phyloP scores from a whole-genome alignment of 2,113 vertebrate genomes.

The Rostratula benghalensis region DNA sequence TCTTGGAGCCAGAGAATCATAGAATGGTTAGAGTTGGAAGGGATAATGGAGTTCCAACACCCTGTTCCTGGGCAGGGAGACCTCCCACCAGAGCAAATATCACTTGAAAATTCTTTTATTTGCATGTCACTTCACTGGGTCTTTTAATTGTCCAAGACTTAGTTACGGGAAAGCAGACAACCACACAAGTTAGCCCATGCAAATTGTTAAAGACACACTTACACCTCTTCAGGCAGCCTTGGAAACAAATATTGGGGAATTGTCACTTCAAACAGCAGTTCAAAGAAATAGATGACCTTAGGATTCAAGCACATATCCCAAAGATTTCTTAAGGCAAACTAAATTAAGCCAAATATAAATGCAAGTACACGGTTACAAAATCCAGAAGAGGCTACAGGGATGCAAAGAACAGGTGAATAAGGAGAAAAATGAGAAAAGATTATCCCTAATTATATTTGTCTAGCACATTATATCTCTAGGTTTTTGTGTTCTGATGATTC shows the following conservation, averaged over 20 bases:
- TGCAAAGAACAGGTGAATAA: background rate
- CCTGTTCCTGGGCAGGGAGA: too few relatives aligned
- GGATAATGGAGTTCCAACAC: too few relatives aligned
- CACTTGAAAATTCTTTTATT: background rate
- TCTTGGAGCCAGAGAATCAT: background rate
- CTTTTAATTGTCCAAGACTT: background rate
- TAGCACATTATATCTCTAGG: background rate
- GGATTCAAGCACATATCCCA: background rate
- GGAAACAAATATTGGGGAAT: background rate
- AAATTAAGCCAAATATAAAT: background rate
- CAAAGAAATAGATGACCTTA: background rate
- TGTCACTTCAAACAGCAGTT: background rate
- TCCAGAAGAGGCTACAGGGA: background rate
- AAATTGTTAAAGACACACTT: background rate
- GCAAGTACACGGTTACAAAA: background rate
- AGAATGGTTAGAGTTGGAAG: too few relatives aligned
- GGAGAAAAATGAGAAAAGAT: background rate
- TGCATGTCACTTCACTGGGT: background rate
- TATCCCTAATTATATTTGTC: background rate
- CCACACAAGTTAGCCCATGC: background rate
- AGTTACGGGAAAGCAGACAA: background rate
- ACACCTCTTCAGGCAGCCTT: background rate
- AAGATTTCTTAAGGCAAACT: background rate
- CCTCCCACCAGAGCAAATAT: background rate
- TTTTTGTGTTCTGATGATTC: background rate